Percentiles rank a stretch among this genome's conserved stretches.
Evolutionary conservation across 2,113 vertebrate species (phyloP).

Genomic region (Lethenteron reissneri): DNA sequence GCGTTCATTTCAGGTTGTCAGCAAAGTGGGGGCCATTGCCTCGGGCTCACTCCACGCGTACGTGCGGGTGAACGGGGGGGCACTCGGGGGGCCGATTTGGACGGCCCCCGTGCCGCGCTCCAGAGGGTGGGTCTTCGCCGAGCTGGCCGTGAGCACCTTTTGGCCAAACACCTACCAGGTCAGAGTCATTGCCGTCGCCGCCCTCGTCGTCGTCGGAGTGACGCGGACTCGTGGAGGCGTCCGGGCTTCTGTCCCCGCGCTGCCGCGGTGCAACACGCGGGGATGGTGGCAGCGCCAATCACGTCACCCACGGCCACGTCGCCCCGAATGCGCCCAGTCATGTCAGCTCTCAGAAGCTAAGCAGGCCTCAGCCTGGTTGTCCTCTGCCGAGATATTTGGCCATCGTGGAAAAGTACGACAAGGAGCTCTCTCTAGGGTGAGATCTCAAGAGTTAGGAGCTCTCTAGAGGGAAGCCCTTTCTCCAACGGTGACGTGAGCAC

Average conservation of each 20-base stretch:
- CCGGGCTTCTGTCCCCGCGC: not conserved
- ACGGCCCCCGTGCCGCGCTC: constrained; percentile 73
- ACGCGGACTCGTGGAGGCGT: not conserved
- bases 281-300: not conserved
- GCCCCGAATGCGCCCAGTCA: not conserved
- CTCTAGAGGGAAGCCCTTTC: too few species aligned
- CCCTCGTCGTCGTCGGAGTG: too few species aligned
- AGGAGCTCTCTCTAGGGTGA: too few species aligned
- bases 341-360: not conserved
- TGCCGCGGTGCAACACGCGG: not conserved
- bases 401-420: too few species aligned
- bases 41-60: constrained; percentile 66
- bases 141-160: constrained; percentile 91
- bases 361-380: not conserved
- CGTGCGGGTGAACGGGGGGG: constrained; percentile 84
- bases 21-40: constrained; percentile 23
- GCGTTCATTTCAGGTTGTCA: constrained; percentile 1
- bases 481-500: too few species aligned
- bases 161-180: constrained; percentile 99
- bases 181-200: constrained; percentile 12
- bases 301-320: not conserved
- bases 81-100: constrained; percentile 87
- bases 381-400: too few species aligned
- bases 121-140: constrained; percentile 43
- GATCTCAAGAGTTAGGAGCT: too few species aligned